phyloP scores from a whole-genome alignment of 2,888 invertebrate genomes.

The Dynastes hyllus region DNA sequence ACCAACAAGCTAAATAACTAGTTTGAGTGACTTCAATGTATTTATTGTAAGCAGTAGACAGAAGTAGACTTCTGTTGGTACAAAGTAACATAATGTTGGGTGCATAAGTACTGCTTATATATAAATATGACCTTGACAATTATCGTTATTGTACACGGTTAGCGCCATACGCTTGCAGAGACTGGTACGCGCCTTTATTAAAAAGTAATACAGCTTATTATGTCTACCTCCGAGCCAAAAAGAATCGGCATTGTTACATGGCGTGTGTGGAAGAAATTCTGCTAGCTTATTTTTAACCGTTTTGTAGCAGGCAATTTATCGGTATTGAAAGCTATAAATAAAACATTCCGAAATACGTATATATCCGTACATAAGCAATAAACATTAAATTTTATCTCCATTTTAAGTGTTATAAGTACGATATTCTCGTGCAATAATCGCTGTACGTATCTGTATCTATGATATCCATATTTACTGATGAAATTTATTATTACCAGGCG shows the following conservation, averaged over 20 bases:
- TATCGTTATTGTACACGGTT: not conserved
- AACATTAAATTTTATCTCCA: conserved; percentile 18
- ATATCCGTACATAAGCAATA: not conserved
- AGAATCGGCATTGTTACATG: not conserved
- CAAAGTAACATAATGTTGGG: not conserved
- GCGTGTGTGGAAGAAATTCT: not conserved
- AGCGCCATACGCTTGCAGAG: too few relatives aligned
- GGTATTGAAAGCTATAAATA: not conserved
- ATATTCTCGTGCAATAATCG: conserved; percentile 15
- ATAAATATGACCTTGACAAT: conserved; percentile 5
- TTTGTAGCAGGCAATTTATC: conserved; percentile 4
- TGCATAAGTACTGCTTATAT: not conserved
- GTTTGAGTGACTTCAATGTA: too few relatives aligned
- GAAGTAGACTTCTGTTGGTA: not conserved
- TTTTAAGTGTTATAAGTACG: conserved; percentile 7
- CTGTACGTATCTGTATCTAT: not conserved
- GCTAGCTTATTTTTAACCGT: not conserved
- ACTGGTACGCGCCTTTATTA: too few relatives aligned
- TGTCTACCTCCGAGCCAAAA: not conserved
- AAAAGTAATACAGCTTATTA: not conserved
- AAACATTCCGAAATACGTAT: not conserved
- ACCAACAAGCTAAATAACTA: too few relatives aligned
- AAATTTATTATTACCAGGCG: conserved; percentile 23
- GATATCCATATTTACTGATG: conserved; percentile 37
- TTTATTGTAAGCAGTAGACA: not conserved